A percentile compares a stretch with the other conserved stretches of the same genome.
Evolutionary conservation across 2,888 invertebrate genomes (phyloP).

Genomic region (Amphipyra berbera): DNA sequence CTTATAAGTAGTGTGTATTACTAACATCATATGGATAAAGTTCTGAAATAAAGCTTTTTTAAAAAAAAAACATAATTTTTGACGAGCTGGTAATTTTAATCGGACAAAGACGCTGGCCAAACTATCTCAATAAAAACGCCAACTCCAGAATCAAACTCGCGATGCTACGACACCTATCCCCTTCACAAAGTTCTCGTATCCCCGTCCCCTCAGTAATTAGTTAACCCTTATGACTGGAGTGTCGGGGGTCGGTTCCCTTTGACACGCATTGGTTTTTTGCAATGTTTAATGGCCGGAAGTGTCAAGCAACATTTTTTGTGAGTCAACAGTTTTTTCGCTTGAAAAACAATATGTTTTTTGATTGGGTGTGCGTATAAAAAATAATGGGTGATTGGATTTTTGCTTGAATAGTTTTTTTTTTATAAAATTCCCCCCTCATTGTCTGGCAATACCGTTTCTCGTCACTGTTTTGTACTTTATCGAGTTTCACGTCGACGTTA

Average conservation of each 20-base stretch:
- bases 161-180: slow-evolving; percentile 7
- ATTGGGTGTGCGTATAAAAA: slow-evolving; percentile 25
- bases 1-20: too few relatives aligned
- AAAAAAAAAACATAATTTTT: too few relatives aligned
- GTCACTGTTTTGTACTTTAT: too few relatives aligned
- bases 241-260: slow-evolving; percentile 38
- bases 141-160: slow-evolving; percentile 1
- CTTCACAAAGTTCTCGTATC: slow-evolving; percentile 2
- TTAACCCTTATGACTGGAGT: slow-evolving; percentile 56
- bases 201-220: slow-evolving; percentile 68
- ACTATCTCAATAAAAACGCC: neutral
- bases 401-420: neutral
- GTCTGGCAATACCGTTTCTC: too few relatives aligned
- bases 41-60: too few relatives aligned
- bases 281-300: slow-evolving; percentile 63
- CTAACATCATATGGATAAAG: too few relatives aligned
- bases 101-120: too few relatives aligned
- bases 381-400: neutral
- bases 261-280: slow-evolving; percentile 37
- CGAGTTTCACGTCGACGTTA: too few relatives aligned
- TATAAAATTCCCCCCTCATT: too few relatives aligned
- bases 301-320: slow-evolving; percentile 48
- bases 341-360: slow-evolving; percentile 40
- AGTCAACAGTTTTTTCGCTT: slow-evolving; percentile 63
- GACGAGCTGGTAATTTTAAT: too few relatives aligned